Evolutionary conservation across 2,888 invertebrate species (phyloP).

Genomic region (Cheilosia vernalis): DNA sequence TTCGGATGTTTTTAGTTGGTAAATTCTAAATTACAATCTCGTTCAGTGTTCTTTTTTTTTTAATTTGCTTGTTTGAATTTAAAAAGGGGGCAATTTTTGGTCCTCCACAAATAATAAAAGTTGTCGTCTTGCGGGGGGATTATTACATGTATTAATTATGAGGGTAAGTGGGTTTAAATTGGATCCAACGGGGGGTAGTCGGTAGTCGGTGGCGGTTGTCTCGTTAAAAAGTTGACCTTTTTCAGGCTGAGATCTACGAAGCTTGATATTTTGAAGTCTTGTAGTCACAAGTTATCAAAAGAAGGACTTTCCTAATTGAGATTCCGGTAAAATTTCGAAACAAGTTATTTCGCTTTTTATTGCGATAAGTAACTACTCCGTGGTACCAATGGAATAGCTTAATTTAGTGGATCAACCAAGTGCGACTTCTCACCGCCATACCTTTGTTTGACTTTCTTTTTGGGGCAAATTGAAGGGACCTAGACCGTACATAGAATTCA

Average conservation of each 20-base stretch:
- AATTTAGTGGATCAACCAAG: too few species aligned
- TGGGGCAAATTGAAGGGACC: too few species aligned
- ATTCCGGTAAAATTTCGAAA: too few species aligned
- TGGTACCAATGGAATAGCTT: too few species aligned
- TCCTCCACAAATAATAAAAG: slow-evolving; percentile 43
- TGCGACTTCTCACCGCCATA: too few species aligned
- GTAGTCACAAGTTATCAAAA: too few species aligned
- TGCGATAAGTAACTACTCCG: too few species aligned
- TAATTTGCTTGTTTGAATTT: slow-evolving; percentile 38
- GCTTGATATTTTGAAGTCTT: not conserved
- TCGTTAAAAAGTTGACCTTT: not conserved
- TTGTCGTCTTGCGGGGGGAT: slow-evolving; percentile 55
- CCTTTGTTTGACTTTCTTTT: too few species aligned
- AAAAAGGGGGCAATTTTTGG: slow-evolving; percentile 45
- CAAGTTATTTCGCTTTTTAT: too few species aligned
- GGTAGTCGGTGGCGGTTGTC: not conserved
- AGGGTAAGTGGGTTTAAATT: slow-evolving; percentile 64
- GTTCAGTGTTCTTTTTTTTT: slow-evolving; percentile 22
- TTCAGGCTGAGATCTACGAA: not conserved
- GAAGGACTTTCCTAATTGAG: too few species aligned
- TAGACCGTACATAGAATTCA: too few species aligned
- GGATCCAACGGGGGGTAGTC: slow-evolving; percentile 32
- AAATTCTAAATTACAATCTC: slow-evolving; percentile 27
- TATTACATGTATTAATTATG: slow-evolving; percentile 67
- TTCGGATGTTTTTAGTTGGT: slow-evolving; percentile 50